Percentiles rank a stretch among this genome's conserved stretches.
These are phyloP conservation scores for Belgica antarctica DNA, from an alignment of 2,888 invertebrate species.

Conservation along the genomic window DNA sequence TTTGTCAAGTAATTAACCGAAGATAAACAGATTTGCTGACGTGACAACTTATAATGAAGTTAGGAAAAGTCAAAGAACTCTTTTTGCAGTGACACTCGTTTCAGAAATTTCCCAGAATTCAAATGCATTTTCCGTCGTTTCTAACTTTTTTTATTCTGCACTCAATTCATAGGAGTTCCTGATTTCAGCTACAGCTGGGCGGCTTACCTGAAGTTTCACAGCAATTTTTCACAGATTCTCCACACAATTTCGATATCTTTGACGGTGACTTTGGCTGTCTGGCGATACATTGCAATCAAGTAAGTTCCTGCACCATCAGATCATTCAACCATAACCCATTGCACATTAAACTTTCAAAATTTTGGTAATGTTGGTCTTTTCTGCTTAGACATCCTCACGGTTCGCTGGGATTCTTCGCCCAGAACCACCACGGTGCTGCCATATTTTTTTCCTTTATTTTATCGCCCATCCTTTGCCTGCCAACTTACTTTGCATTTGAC, in stretches of 20 bases:
- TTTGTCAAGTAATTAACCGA: no score
- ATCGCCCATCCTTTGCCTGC: constrained; percentile 77
- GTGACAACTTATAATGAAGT: no score
- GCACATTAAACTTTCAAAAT: not conserved
- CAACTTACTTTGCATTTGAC: constrained; percentile 74
- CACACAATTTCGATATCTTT: constrained; percentile 92
- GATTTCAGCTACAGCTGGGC: constrained; percentile 71
- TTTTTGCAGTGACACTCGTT: no score
- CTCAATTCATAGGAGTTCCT: constrained; percentile 48
- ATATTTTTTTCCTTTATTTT: constrained; percentile 73
- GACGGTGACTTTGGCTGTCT: constrained; percentile 87
- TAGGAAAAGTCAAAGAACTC: no score
- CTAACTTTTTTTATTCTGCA: no score
- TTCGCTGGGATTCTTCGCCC: constrained; percentile 71
- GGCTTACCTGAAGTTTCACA: constrained; percentile 84
- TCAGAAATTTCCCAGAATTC: no score
- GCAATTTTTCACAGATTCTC: constrained; percentile 82
- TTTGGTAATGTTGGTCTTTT: constrained; percentile 42
- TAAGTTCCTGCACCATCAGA: no score
- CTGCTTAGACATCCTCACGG: constrained; percentile 71
- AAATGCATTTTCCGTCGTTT: no score
- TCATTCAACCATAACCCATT: no score
- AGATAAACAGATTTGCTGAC: no score
- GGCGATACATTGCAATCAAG: constrained; percentile 70
- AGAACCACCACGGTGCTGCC: constrained; percentile 72